Evolutionary conservation across 35 echinoderm and acorn worm species (phyloP).

Genomic region (Anneissia japonica): DNA sequence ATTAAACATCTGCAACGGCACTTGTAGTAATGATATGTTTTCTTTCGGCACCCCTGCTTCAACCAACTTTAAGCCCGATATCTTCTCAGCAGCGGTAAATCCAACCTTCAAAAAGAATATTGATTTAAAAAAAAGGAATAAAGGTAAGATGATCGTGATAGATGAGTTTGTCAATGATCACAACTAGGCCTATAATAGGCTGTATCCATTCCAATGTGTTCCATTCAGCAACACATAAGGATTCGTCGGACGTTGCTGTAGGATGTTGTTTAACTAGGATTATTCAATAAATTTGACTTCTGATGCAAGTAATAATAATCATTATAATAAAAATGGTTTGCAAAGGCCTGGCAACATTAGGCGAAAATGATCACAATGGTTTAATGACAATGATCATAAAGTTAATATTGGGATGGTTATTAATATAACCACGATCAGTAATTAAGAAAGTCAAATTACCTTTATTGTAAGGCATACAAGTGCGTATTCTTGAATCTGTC

Average conservation of each 20-base stretch:
- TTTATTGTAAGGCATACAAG: constrained; percentile 63
- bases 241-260: no score
- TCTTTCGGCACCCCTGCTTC: constrained; percentile 84
- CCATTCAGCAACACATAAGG: no score
- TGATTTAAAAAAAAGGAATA: not conserved
- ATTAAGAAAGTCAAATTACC: constrained; percentile 23
- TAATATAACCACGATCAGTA: not conserved
- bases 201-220: no score
- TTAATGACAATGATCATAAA: no score
- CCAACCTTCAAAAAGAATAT: constrained; percentile 53
- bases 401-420: no score
- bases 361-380: no score
- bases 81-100: constrained; percentile 83
- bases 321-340: not conserved
- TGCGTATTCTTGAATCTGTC: constrained; percentile 41
- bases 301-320: no score
- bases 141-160: no score
- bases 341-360: not conserved
- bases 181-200: no score
- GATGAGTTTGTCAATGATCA: no score
- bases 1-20: constrained; percentile 70
- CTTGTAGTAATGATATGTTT: constrained; percentile 60
- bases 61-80: constrained; percentile 69
- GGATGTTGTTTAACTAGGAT: no score
- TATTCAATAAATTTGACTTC: no score